Conservation (phyloP, 2,888 invertebrate species). For the Zaprionus obscuricornis region DNA sequence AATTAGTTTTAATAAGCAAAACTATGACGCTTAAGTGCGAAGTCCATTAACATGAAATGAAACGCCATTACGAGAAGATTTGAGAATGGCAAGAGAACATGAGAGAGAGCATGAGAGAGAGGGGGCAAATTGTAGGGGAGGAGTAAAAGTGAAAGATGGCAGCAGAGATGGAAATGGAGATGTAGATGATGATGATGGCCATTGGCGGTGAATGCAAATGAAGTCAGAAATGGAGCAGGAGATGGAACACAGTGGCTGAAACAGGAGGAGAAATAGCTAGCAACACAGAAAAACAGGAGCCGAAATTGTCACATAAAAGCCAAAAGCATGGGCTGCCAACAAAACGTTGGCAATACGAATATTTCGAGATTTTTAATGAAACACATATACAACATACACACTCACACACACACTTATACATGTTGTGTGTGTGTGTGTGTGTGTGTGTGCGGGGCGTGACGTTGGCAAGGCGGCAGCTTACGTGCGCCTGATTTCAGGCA, state of each 20-base stretch:
- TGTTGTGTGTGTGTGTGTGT: background rate
- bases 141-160: too few relatives aligned
- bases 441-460: constrained; percentile 5
- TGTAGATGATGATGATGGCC: constrained; percentile 13
- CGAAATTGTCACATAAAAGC: constrained; percentile 53
- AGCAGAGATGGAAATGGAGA: too few relatives aligned
- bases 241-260: constrained; percentile 25
- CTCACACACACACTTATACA: background rate
- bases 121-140: too few relatives aligned
- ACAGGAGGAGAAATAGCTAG: background rate
- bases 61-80: constrained; percentile 49
- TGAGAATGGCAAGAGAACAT: constrained; percentile 15
- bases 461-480: constrained; percentile 47
- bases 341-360: constrained; percentile 30
- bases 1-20: constrained; percentile 73
- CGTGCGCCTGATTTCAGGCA: constrained; percentile 80
- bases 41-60: constrained; percentile 69
- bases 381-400: constrained; percentile 46
- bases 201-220: constrained; percentile 65
- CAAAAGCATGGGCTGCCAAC: constrained; percentile 43
- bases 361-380: constrained; percentile 57
- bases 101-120: too few relatives aligned
- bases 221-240: constrained; percentile 26
- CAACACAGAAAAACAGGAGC: background rate
- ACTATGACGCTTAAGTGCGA: constrained; percentile 68